phyloP scores from a whole-genome alignment of 2,888 invertebrate genomes.

The Leucophora obtusa region DNA sequence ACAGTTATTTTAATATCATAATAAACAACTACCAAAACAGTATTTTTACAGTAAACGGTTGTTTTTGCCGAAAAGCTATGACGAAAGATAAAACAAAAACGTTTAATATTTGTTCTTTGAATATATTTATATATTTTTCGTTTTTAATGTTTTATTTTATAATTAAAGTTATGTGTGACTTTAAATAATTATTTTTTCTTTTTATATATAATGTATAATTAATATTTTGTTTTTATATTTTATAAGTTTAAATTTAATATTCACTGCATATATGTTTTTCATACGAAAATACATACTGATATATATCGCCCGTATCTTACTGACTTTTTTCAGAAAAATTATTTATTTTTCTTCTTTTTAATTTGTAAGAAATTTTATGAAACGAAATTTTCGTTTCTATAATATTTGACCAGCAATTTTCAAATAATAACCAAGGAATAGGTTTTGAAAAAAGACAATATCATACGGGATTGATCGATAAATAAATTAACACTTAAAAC shows the following conservation, averaged over 20 bases:
- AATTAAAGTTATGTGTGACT: slow-evolving; percentile 46
- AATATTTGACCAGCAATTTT: no score
- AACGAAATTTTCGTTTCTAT: no score
- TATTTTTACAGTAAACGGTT: no score
- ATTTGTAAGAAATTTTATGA: no score
- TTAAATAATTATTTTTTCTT: slow-evolving; percentile 45
- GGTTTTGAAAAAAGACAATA: no score
- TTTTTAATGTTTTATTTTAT: slow-evolving; percentile 31
- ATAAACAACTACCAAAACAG: no score
- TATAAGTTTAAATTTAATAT: slow-evolving; percentile 32
- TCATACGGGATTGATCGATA: slow-evolving; percentile 13
- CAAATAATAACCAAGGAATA: no score
- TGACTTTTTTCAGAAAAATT: no score
- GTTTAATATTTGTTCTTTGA: slow-evolving; percentile 29
- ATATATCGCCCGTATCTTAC: background rate
- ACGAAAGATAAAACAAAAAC: no score
- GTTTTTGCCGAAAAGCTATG: no score
- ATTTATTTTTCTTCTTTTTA: no score
- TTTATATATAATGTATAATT: slow-evolving; percentile 27
- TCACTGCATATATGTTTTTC: slow-evolving; percentile 12
- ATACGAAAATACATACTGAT: slow-evolving; percentile 1
- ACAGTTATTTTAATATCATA: no score
- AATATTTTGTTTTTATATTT: slow-evolving; percentile 18
- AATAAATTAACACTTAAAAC: slow-evolving; percentile 56
- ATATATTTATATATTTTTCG: slow-evolving; percentile 43